Conservation (phyloP, 2,113 vertebrate species). For the Pristiophorus japonicus region DNA sequence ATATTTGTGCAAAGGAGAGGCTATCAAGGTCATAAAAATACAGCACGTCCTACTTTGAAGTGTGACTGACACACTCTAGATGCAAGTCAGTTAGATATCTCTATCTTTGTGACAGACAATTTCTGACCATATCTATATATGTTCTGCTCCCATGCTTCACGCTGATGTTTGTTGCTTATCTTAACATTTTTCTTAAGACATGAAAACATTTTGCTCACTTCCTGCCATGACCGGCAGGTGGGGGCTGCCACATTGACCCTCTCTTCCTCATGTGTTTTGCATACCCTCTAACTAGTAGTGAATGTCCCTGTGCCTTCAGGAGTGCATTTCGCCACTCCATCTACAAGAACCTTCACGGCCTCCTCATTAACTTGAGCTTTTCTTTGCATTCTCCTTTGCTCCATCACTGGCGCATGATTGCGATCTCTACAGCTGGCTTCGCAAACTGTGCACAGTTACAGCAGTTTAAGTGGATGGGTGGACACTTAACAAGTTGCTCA, state of each 20-base stretch:
- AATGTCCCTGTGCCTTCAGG: background rate
- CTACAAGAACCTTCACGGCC: background rate
- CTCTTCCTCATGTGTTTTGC: background rate
- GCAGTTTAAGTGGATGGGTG: background rate
- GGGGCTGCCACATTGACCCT: background rate
- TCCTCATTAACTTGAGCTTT: background rate
- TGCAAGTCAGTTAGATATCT: background rate
- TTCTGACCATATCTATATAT: background rate
- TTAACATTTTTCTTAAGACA: background rate
- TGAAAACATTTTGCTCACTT: background rate
- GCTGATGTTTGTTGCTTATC: background rate
- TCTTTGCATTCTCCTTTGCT: background rate
- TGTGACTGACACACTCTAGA: background rate
- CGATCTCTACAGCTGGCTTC: background rate
- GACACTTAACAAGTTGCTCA: background rate
- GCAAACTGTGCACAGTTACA: background rate
- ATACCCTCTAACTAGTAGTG: background rate
- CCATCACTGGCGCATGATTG: background rate
- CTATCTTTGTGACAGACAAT: background rate
- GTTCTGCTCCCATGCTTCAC: background rate
- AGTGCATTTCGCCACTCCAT: background rate
- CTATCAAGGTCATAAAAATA: background rate
- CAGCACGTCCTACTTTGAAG: background rate
- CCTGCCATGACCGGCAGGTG: background rate
- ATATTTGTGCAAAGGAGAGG: background rate